These are phyloP conservation scores for Syndactyla subalaris DNA, from an alignment of 2,797 vertebrate genomes.

Conservation along the genomic window DNA sequence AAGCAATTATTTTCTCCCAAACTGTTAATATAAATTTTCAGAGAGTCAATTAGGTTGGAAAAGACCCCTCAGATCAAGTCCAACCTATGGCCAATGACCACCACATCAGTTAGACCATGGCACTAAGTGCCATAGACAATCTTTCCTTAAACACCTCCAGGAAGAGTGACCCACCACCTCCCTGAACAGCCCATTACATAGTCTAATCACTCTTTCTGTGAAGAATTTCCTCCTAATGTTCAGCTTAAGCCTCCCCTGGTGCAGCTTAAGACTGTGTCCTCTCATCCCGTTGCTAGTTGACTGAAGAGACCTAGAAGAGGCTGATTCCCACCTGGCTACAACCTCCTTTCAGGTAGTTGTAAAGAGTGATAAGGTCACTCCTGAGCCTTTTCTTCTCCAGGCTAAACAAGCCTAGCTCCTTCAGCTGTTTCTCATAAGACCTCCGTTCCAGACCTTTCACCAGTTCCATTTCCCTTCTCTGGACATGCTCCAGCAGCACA, in stretches of 20 bases:
- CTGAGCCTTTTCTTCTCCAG: neutral
- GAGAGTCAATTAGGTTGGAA: neutral
- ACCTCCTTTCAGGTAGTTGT: neutral
- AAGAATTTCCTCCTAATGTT: neutral
- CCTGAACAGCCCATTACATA: neutral
- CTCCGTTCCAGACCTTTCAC: neutral
- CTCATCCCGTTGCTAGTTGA: neutral
- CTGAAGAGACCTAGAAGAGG: neutral
- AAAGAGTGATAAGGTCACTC: neutral
- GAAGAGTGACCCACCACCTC: neutral
- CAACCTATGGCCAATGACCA: neutral
- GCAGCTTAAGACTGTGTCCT: neutral
- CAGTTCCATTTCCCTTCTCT: rapidly evolving
- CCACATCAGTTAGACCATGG: neutral
- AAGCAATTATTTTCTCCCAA: neutral
- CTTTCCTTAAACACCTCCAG: neutral
- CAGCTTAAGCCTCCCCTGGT: neutral
- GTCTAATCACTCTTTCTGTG: neutral
- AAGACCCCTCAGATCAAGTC: neutral
- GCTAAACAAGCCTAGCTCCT: neutral
- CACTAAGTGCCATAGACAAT: neutral
- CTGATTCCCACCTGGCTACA: neutral
- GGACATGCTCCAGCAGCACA: neutral
- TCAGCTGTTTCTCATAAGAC: too few species aligned
- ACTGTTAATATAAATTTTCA: neutral